These are phyloP conservation scores for Vireo griseus DNA, from an alignment of 2,797 vertebrate species.

Conservation along the genomic window DNA sequence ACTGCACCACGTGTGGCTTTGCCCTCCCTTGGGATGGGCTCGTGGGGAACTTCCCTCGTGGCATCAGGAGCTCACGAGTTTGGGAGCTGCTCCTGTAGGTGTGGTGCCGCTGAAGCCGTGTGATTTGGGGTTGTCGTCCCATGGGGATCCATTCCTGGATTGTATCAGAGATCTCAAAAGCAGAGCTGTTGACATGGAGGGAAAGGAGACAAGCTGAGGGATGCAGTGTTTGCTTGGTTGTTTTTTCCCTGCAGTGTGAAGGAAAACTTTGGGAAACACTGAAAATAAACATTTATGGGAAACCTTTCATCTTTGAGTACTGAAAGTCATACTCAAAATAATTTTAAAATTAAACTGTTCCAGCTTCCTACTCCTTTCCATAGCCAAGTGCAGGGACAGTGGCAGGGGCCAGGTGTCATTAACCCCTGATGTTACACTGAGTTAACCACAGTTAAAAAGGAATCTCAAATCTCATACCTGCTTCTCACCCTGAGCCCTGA, in stretches of 20 bases:
- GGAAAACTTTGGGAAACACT: neutral
- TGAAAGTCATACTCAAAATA: neutral
- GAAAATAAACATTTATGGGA: neutral
- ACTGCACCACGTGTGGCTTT: neutral
- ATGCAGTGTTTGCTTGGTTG: neutral
- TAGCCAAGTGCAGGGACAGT: neutral
- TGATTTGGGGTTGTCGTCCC: neutral
- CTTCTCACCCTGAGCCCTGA: neutral
- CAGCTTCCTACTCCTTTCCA: neutral
- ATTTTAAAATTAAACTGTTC: neutral
- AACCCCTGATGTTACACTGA: neutral
- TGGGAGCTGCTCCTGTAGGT: neutral
- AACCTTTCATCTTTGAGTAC: neutral
- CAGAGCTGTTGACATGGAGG: neutral
- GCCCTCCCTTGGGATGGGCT: neutral
- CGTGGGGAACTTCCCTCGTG: rapidly evolving
- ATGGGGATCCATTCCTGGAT: neutral
- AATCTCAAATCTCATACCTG: neutral
- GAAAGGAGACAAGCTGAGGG: neutral
- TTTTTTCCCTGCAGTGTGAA: neutral
- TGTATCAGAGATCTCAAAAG: neutral
- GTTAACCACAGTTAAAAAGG: neutral
- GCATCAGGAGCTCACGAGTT: neutral
- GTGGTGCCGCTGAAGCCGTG: neutral
- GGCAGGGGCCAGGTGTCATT: neutral